Percentiles rank a stretch among this genome's conserved stretches.
phyloP scores from a whole-genome alignment of 2,113 vertebrate species.

The Felis chaus region DNA sequence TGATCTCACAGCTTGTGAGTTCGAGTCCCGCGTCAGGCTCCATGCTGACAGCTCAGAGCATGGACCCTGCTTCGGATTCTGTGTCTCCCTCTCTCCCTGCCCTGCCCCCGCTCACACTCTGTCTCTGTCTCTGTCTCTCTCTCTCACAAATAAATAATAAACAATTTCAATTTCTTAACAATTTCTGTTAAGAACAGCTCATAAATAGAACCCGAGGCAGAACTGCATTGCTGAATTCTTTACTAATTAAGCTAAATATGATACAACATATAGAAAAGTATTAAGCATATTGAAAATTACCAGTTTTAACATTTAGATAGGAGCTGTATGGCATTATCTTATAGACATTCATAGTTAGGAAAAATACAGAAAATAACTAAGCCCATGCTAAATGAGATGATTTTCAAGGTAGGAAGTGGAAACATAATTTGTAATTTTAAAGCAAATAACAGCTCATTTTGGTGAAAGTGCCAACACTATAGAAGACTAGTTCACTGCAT shows the following conservation, averaged over 20 bases:
- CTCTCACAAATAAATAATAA: too few relatives aligned
- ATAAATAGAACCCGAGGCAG: not conserved
- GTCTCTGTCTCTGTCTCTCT: too few relatives aligned
- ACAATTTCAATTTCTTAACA: too few relatives aligned
- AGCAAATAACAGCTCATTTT: not conserved
- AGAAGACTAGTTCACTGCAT: not conserved
- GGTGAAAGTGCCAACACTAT: not conserved
- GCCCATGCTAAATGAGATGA: not conserved
- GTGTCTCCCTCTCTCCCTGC: too few relatives aligned
- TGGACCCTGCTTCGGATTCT: too few relatives aligned
- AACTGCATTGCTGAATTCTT: not conserved
- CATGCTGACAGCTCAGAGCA: too few relatives aligned
- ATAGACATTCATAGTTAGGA: not conserved
- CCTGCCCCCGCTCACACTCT: too few relatives aligned
- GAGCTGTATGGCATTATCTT: not conserved
- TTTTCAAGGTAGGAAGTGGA: not conserved
- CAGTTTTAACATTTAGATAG: not conserved
- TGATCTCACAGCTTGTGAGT: too few relatives aligned
- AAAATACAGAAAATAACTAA: not conserved
- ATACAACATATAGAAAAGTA: not conserved
- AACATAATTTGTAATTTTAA: not conserved
- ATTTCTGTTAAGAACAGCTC: not conserved
- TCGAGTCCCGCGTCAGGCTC: too few relatives aligned
- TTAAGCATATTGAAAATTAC: not conserved
- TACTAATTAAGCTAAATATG: not conserved